Evolutionary conservation across 2,888 invertebrate species (phyloP), one percentile per base, ranked within the genome.

Genomic region (Rhimphoctona megacephalus): DNA sequence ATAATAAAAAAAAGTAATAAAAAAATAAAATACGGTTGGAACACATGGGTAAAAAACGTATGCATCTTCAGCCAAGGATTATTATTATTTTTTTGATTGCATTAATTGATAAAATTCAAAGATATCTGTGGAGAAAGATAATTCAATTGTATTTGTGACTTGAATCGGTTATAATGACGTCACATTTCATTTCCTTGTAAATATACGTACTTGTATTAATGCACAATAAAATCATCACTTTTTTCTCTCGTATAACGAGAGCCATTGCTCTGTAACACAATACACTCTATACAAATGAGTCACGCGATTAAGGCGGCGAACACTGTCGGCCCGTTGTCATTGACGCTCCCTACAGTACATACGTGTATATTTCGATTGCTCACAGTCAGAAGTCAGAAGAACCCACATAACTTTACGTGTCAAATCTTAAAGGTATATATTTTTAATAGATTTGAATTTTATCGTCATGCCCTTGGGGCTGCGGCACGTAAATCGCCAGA

Each of bases 121-220:
- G 30, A 30, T 61, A 61, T 61, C 61, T 17, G 30, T 6, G 30
- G 3, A 30, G 0, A 30, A 61, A 61, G 30, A 61, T 30, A 61
- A 57, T 61, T 7, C 61, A 30, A 61, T 30, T 25, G 61, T 30
- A n/a, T 61, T 61, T 30, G 61, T 61, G 66, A 78, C 25, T 57
- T 39, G 57, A 82, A 78, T 85, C 81, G 81, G 81, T 54, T 61
- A 30, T 39, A 69, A 67, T 85, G 81, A 85, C 81, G 69, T 82
- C 81, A 78, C 81, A 72, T 61, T 19, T 25, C 57, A 22, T 57
- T 30, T 54, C 81, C 77, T 17, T 46, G 25, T 52, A 22, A 36
- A 57, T 19, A 30, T 74, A 72, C 30, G 19, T 25, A 7, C 61
- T n/a, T 9, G 67, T 52, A 57, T 39, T 52, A 49, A 57, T 25